These are phyloP conservation scores for Leucoma salicis DNA, from an alignment of 2,888 invertebrate genomes.

Conservation along the genomic window DNA sequence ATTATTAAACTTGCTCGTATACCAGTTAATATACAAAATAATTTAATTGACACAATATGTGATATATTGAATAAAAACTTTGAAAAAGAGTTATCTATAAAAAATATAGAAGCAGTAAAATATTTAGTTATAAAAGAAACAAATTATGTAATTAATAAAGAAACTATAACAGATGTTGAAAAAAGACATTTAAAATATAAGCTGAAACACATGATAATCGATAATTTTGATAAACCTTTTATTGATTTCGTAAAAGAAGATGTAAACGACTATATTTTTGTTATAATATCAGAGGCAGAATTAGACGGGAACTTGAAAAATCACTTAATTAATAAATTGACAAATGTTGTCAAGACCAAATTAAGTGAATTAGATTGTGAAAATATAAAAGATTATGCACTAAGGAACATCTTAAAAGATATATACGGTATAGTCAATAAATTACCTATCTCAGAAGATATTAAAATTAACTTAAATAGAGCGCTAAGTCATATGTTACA, in stretches of 20 bases:
- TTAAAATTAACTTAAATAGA: constrained; percentile 3
- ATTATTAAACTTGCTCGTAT: background rate
- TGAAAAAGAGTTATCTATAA: background rate
- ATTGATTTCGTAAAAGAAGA: constrained; percentile 6
- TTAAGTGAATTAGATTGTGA: constrained; percentile 1
- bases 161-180: constrained; percentile 4
- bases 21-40: background rate
- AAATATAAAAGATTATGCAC: constrained; percentile 1
- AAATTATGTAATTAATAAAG: constrained; percentile 1
- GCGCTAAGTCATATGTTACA: background rate
- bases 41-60: background rate
- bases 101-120: background rate
- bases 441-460: background rate
- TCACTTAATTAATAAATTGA: constrained; percentile 4
- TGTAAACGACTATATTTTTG: constrained; percentile 5
- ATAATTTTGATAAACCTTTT: constrained; percentile 6
- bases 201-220: constrained; percentile 1
- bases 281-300: constrained; percentile 1
- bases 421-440: background rate
- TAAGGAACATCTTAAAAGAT: background rate
- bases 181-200: constrained; percentile 4
- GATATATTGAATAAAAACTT: background rate
- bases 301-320: background rate
- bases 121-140: constrained; percentile 4
- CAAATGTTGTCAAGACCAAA: background rate